Conservation (phyloP, 1,140 invertebrate genomes). For the Riptortus pedestris region DNA sequence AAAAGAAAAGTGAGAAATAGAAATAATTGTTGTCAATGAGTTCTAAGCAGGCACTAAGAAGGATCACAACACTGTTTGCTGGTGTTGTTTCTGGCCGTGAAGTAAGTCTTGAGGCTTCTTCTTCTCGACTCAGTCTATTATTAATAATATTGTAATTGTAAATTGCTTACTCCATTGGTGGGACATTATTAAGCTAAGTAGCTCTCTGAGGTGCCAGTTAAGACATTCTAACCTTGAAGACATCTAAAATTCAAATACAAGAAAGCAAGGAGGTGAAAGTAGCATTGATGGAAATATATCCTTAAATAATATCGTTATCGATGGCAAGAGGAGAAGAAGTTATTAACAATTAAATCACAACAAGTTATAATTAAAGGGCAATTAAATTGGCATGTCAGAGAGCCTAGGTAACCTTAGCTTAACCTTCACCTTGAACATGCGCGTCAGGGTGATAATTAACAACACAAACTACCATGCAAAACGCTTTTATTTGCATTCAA, state of each 20-base stretch:
- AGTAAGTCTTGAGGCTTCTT: neutral
- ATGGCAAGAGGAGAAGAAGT: neutral
- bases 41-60: too few species aligned
- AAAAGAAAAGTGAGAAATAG: too few species aligned
- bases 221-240: neutral
- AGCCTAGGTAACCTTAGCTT: slow-evolving; percentile 12
- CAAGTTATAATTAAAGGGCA: neutral
- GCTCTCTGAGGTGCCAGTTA: slow-evolving; percentile 12
- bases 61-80: slow-evolving; percentile 8
- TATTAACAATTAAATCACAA: too few species aligned
- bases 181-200: neutral
- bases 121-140: neutral
- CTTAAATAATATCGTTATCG: neutral
- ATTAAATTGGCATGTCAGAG: slow-evolving; percentile 26
- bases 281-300: neutral
- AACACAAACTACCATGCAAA: slow-evolving; percentile 25
- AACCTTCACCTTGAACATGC: slow-evolving; percentile 3
- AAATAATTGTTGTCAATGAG: too few species aligned
- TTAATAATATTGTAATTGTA: neutral
- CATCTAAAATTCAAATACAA: neutral
- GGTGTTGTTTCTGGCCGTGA: neutral
- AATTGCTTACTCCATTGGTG: too few species aligned
- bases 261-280: neutral
- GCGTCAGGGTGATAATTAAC: neutral
- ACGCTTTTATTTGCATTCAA: slow-evolving; percentile 14